Base-by-base conservation (phyloP, 2,888 invertebrate species). In the Thymelicus acteon region DNA sequence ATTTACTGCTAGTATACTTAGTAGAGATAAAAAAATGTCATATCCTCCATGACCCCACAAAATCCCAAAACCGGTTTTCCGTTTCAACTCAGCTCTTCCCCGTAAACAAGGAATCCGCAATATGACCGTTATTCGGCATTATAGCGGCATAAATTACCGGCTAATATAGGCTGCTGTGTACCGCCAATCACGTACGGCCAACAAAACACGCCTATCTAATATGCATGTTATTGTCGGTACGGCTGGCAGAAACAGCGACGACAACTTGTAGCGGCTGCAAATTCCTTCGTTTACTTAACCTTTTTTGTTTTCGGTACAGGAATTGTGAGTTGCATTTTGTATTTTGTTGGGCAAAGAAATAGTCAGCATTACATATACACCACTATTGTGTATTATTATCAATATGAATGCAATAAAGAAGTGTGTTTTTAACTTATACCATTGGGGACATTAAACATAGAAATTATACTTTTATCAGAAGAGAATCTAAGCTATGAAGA, bases 171-270 rank as follows among this genome's bases (percentile, higher is more conserved):
- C 67, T 52, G 74, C 63, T 66, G 76, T 76, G 77, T 75, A 71
- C 74, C 78, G 78, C 85, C 88, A 89, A 92, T 92, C 93, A 92
- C 92, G 93, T 91, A 85, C 82, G 72, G 79, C 79, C 87, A 82
- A 91, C 93, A 93, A 92, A 93, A 91, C 85, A 91, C 80, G 78
- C 85, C 89, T 91, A 91, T 92, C 87, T 92, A 92, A 92, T 92
- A 93, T 92, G 92, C 92, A 92, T 93, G 91, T 91, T 91, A 91
- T 88, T 90, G 89, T 86, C 65, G 62, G 83, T 85, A 82, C 69
- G 13, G 47, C n/a, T 15, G 65, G 54, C 10, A 54, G 54, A 54
- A 54, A 47, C 44, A 65, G 47, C 49, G 75, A 75, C 77, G 81
- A 83, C 83, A 84, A 82, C 85, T 77, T 76, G 86, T 80, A 88